These are phyloP conservation scores for Leuciscus waleckii DNA, from an alignment of 2,797 vertebrate genomes.

Conservation along the genomic window DNA sequence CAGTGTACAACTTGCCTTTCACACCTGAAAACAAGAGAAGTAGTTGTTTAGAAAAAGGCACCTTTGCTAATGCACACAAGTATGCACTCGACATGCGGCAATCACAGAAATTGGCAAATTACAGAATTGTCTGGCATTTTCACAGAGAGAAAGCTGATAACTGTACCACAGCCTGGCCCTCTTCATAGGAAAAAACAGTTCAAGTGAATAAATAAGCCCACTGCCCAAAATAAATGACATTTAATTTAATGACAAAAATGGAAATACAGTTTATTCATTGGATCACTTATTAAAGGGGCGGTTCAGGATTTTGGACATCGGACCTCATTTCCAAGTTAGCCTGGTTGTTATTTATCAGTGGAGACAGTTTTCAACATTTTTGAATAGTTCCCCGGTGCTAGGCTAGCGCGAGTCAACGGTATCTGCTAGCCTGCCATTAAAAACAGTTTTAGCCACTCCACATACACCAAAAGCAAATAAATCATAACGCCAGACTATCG, in stretches of 20 bases:
- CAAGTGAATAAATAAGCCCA: not conserved
- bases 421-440: too few relatives aligned
- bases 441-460: too few relatives aligned
- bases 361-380: too few relatives aligned
- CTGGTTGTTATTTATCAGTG: too few relatives aligned
- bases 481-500: too few relatives aligned
- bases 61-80: not conserved
- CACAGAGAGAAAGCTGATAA: not conserved
- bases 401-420: too few relatives aligned
- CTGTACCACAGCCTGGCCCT: not conserved
- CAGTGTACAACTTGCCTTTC: constrained; percentile 87
- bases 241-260: too few relatives aligned
- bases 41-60: constrained; percentile 6
- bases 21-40: constrained; percentile 79
- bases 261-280: not conserved
- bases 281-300: not conserved
- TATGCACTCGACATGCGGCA: not conserved
- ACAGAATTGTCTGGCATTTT: not conserved
- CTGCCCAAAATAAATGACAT: not conserved
- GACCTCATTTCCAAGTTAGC: too few relatives aligned
- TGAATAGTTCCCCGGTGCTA: too few relatives aligned
- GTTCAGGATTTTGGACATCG: too few relatives aligned
- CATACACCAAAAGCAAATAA: too few relatives aligned
- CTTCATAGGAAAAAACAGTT: not conserved
- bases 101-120: not conserved